Base-by-base conservation (phyloP, 2,797 vertebrate species). In the Phyllotis vaccarum region DNA sequence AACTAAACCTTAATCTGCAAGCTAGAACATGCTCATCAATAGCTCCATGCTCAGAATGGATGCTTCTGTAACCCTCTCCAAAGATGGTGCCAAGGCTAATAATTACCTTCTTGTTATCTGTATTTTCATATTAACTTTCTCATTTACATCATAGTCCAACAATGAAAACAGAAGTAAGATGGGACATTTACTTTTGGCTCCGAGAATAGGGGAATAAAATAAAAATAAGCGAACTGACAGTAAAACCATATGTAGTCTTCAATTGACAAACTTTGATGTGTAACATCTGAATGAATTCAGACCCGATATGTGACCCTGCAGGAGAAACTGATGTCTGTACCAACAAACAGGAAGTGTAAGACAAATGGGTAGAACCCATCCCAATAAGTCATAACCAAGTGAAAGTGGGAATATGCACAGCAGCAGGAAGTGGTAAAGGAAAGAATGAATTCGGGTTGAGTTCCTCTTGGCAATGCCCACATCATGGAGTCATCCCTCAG, bases 61-160 rank as follows among this genome's bases (percentile, higher is more conserved):
- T 22, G 40, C 19, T 60, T 66, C 22, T 62, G 16, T 6, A 91
- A 16, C 37, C 58, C 54, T 91, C 85, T 91, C 79, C 72, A 0
- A 11, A 83, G 76, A n/a, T 22, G 46, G 68, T 62, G 58, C 64
- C 88, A 95, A 90, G 17, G 70, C 54, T 80, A 86, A 90, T 90
- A 92, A 90, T 91, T 88, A 93, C 6, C 2, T 58, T 31, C 27
- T 24, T 92, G 24, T 79, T 93, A 93, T 66, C 43, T 37, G 14
- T 40, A 70, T 68, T 94, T 93, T 91, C 52, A 22, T 68, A 56
- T n/a, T 60, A 75, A 58, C 31, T 34, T 86, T 94, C 46, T 81
- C 37, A 74, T 56, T 92, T 96, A 68, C 58, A 64, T 94, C 22
- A 91, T 54, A 89, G 29, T 86, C 46, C 60, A 86, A n/a, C n/a